Evolutionary conservation across 2,113 vertebrate genomes (phyloP), one percentile per base, ranked within the genome.

Genomic region (Sardina pilchardus): DNA sequence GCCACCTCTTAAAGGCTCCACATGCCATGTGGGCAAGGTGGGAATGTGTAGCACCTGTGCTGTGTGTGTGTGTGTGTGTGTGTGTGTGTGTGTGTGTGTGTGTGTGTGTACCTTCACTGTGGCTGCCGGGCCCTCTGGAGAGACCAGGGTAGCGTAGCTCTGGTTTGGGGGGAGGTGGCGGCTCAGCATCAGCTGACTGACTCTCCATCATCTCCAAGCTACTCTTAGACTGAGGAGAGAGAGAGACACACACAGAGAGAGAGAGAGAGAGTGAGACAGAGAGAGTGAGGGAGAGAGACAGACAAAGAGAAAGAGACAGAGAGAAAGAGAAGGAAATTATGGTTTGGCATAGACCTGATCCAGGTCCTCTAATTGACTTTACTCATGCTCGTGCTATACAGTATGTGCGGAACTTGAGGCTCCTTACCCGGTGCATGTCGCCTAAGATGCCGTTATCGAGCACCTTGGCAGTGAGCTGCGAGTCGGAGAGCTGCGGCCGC

Each of bases 161-260:
- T 0, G 97, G 98, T 94, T 99, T 99, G 36, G 98, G 98, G 21
- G 98, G 97, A 50, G 97, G 98, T 14, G 98, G 97, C 0, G 98
- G 97, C 81, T 99, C 98, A 0, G 97, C 96, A 0, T 99, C 98
- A 39, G 97, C 97, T 6, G 98, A 99, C 92, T 99, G 98, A 93
- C 97, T 98, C 94, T 99, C 98, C 36, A 97, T 98, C 93, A 98
- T 96, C 93, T 99, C 98, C 91, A 99, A 93, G 94, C 97, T 99
- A 91, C 97, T 97, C 90, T 97, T 98, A 45, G 97, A 99, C 98
- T 99, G 90, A 45, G 50, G 6, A 26, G 1, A 67, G 0, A 67
- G 24, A 8, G 24, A 67, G 24, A 67, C 1, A 67, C 4, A 67
- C 6, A 48, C 24, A 39, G 36, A 71, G n/a, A 50, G 19, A 85